Evolutionary conservation across 2,888 invertebrate genomes (phyloP), one percentile per base, ranked within the genome.

Genomic region (Papilio elwesi): DNA sequence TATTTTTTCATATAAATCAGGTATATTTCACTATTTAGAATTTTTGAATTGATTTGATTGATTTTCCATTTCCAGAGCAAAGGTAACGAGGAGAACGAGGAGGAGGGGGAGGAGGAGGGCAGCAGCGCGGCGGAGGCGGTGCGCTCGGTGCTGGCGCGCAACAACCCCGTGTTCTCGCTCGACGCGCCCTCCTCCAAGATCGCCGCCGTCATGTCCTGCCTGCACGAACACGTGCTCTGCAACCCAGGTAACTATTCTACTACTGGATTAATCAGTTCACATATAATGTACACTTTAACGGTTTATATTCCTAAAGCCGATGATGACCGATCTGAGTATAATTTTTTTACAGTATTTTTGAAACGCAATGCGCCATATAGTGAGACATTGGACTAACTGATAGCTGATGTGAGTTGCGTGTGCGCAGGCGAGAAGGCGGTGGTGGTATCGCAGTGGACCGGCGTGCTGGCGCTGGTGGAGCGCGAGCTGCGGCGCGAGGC

Each of bases 391-490:
- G n/a, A 26, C 26, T 26, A 26, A n/a, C n/a, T n/a, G n/a, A n/a
- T n/a, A 2, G 26, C 26, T 26, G 26, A 26, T 26, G 26, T 26
- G 26, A 26, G 26, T 26, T 26, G 10, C 38, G 57, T 62, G 49
- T 26, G 62, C 15, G 0, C 78, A 82, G 91, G 89, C 0, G 97
- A 98, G 76, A 98, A 98, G 85, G 95, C 96, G 0, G 95, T 98
- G 8, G 95, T 99, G 7, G 98, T 99, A 0, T 99, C 98, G 0
- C 99, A 99, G 84, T 99, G 99, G 99, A 97, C 97, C 0, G 95
- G 96, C 0, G 96, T 98, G 81, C 92, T 99, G 9, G 90, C 95
- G 0, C 94, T 99, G 55, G 91, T 99, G 10, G 95, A 95, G 51
- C 81, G 85, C 0, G 96, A 97, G 84, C 91, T 99, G 65, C 78